phyloP scores from a whole-genome alignment of 2,888 invertebrate genomes.

The Clunio marinus region DNA sequence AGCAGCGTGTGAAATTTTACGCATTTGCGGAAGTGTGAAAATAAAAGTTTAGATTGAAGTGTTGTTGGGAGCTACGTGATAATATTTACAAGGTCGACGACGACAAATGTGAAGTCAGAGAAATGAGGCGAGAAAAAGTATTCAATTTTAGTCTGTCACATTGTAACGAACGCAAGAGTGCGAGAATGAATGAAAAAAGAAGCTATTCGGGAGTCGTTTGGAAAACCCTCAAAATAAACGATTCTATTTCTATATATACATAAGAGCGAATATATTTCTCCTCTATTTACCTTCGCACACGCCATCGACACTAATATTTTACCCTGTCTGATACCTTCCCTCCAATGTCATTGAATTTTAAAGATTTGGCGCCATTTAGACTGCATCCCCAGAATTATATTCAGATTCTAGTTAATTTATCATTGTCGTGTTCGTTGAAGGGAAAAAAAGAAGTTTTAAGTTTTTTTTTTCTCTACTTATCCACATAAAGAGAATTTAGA shows the following conservation, averaged over 20 bases:
- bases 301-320: not conserved
- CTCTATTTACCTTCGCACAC: slow-evolving; percentile 1
- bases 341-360: slow-evolving; percentile 16
- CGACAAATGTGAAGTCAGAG: not conserved
- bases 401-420: slow-evolving; percentile 34
- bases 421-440: slow-evolving; percentile 12
- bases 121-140: not conserved
- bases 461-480: slow-evolving; percentile 12
- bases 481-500: not conserved
- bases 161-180: not conserved
- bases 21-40: not conserved
- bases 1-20: not conserved
- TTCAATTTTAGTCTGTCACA: not conserved
- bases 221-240: slow-evolving; percentile 13
- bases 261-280: not conserved
- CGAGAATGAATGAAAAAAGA: not conserved
- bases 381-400: slow-evolving; percentile 15
- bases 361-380: slow-evolving; percentile 32
- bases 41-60: not conserved
- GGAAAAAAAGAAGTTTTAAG: slow-evolving; percentile 8
- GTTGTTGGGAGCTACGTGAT: not conserved
- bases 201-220: not conserved
- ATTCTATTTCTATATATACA: not conserved
- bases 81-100: not conserved
- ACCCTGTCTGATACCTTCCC: slow-evolving; percentile 24